phyloP scores from a whole-genome alignment of 2,113 vertebrate species.

The Forbesichthys agassizii region DNA sequence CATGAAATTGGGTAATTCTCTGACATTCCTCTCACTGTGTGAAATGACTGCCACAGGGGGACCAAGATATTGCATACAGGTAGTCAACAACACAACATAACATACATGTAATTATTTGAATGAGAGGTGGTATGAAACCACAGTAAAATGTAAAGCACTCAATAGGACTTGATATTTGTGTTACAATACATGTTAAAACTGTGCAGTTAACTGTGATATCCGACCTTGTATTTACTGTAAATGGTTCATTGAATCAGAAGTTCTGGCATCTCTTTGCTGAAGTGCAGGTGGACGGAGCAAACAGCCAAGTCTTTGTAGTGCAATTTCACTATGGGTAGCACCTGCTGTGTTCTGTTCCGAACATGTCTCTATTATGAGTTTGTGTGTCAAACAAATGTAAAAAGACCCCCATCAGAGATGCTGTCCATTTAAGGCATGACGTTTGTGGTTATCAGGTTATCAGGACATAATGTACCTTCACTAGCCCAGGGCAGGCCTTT shows the following conservation, averaged over 20 bases:
- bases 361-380: conserved; percentile 37
- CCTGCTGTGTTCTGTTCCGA: conserved; percentile 52
- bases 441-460: conserved; percentile 5
- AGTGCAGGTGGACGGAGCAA: conserved; percentile 58
- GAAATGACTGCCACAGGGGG: conserved; percentile 31
- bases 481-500: conserved; percentile 9
- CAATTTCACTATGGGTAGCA: conserved; percentile 44
- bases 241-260: conserved; percentile 60
- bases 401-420: conserved; percentile 11
- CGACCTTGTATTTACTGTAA: conserved; percentile 32
- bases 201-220: conserved; percentile 35
- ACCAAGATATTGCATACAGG: conserved; percentile 11
- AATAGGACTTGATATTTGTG: conserved; percentile 1
- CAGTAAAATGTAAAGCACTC: conserved; percentile 1
- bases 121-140: background rate
- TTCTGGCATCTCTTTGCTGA: conserved; percentile 56
- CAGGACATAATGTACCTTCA: conserved; percentile 19
- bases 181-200: conserved; percentile 26
- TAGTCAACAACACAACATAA: background rate
- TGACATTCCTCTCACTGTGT: conserved; percentile 46
- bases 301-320: conserved; percentile 65
- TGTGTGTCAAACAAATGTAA: conserved; percentile 27
- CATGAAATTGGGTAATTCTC: conserved; percentile 51
- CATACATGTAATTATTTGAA: background rate
- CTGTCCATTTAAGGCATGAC: conserved; percentile 19